phyloP scores from a whole-genome alignment of 2,888 invertebrate species.

The Thera britannica region DNA sequence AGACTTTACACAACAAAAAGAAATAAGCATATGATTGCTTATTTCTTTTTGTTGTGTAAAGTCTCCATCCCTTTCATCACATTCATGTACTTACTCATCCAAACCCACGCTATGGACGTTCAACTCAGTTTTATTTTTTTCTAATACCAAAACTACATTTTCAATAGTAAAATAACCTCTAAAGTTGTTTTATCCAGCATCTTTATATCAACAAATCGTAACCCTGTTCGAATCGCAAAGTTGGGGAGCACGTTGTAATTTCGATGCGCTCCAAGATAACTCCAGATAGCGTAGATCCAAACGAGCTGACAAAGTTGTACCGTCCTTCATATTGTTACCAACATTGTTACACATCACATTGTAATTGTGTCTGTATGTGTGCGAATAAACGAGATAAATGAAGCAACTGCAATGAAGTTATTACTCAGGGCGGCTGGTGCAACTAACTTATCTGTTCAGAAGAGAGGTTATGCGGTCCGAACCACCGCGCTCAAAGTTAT shows the following conservation, averaged over 20 bases:
- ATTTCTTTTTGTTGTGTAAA: no score
- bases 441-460: no score
- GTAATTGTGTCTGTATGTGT: neutral
- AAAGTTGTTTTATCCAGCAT: constrained; percentile 53
- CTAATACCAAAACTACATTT: no score
- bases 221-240: constrained; percentile 69
- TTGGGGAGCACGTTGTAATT: constrained; percentile 74
- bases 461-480: no score
- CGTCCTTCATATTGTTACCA: constrained; percentile 48
- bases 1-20: no score
- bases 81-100: no score
- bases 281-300: constrained; percentile 71
- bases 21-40: no score
- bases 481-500: no score
- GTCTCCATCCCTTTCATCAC: no score
- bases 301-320: constrained; percentile 75
- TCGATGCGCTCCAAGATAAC: constrained; percentile 79
- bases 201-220: constrained; percentile 51
- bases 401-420: neutral
- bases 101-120: no score
- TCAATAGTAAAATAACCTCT: neutral
- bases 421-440: no score
- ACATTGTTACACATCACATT: constrained; percentile 49
- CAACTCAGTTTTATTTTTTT: no score
- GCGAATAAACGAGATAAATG: neutral